A percentile compares a stretch with the other conserved stretches of the same genome.
phyloP scores from a whole-genome alignment of 2,113 vertebrate species.

The Etheostoma spectabile region DNA sequence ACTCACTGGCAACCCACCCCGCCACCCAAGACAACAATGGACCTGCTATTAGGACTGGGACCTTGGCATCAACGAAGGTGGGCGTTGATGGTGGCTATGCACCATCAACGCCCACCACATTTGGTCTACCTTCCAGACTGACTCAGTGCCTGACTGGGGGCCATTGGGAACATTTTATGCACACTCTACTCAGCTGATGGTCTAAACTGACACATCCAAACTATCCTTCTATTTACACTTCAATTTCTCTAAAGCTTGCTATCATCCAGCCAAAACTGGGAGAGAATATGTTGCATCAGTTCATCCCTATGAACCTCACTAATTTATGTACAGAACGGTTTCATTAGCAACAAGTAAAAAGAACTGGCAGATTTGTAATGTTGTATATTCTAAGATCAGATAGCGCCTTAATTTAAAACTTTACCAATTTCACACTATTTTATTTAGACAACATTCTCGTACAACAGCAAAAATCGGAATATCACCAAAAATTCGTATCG shows the following conservation, averaged over 20 bases:
- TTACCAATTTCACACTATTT: neutral
- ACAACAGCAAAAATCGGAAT: neutral
- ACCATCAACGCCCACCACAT: neutral
- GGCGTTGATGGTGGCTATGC: too few relatives aligned
- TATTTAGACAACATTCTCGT: neutral
- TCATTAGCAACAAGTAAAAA: neutral
- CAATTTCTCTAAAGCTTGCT: neutral
- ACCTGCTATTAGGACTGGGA: slow-evolving; percentile 72
- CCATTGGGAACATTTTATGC: neutral
- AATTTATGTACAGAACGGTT: neutral
- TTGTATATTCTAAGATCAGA: neutral
- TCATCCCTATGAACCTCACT: neutral
- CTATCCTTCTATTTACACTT: neutral
- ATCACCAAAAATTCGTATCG: neutral
- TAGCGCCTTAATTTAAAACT: neutral
- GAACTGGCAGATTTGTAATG: neutral
- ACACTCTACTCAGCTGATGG: neutral
- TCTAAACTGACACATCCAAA: neutral
- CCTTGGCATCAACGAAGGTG: slow-evolving; percentile 27
- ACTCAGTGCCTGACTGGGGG: slow-evolving; percentile 30
- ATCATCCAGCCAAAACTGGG: neutral
- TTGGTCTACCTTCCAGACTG: slow-evolving; percentile 21
- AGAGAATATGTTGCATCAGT: neutral
- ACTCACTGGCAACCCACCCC: slow-evolving; percentile 85
- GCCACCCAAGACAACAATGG: slow-evolving; percentile 83